Base-by-base conservation (phyloP, 2,888 invertebrate genomes). In the Alcis repandata region DNA sequence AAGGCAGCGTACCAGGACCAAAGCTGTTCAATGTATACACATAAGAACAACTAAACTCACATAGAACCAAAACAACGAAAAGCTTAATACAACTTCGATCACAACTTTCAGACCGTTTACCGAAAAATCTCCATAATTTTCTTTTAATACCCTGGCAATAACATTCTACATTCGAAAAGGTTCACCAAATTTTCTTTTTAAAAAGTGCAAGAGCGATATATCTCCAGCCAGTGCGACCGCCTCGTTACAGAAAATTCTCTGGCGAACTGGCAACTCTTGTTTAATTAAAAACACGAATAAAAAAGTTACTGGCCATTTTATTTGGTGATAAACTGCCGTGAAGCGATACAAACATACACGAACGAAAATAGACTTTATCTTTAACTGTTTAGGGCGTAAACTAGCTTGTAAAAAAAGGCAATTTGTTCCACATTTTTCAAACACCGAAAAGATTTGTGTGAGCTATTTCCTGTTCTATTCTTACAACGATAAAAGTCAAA, bases 251-350 rank as follows among this genome's bases (percentile, higher is more conserved):
- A 82, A 87, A 88, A 88, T 81, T 83, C 84, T 82, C 81, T 78
- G 69, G 73, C 71, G 77, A 81, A 79, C 81, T 80, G 78, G 77
- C 80, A 73, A 59, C 68, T 69, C 88, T 87, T 90, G 91, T 91
- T 91, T 92, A 92, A 92, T 92, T 92, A 92, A 92, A 92, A 92
- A 90, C 85, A 85, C 84, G 88, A 88, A 91, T 91, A 92, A 92
- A 92, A 90, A 89, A 87, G 85, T 83, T 84, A 85, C 85, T 80
- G 80, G 80, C 85, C 84, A 80, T 89, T 91, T 92, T 91, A 91
- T 91, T 87, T 83, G 82, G 87, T 88, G 92, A 92, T 92, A 87
- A 86, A 92, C 90, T 79, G 77, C 79, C 75, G 70, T 52, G 57
- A 58, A 63, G 75, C 77, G 76, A 72, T 74, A 78, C 76, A 79